Conservation (phyloP, 2,888 invertebrate species). For the Pachliopta kotzebuea region DNA sequence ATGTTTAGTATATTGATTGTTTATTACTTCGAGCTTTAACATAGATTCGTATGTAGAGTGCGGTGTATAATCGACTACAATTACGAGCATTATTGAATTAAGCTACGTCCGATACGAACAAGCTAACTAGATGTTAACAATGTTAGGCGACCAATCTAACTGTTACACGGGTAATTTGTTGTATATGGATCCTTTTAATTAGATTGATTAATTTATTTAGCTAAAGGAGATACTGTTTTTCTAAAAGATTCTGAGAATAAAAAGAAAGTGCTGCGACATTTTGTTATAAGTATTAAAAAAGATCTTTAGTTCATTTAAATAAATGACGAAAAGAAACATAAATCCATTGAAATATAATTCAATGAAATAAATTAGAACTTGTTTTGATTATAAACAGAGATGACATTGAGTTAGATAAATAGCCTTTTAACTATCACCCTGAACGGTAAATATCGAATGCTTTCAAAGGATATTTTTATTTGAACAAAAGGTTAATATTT, state of each 20-base stretch:
- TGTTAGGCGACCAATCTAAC: neutral
- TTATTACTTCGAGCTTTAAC: neutral
- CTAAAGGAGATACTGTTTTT: neutral
- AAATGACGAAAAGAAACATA: too few relatives aligned
- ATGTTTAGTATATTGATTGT: neutral
- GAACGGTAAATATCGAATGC: too few relatives aligned
- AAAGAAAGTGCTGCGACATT: too few relatives aligned
- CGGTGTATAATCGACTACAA: neutral
- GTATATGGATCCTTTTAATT: neutral
- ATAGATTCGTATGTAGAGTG: neutral
- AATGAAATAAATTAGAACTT: too few relatives aligned
- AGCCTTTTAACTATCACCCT: too few relatives aligned
- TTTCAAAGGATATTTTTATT: neutral
- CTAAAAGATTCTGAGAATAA: neutral
- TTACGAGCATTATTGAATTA: slow-evolving; percentile 8
- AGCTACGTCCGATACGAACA: slow-evolving; percentile 6
- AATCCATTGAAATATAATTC: too few relatives aligned
- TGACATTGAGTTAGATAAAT: too few relatives aligned
- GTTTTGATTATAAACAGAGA: too few relatives aligned
- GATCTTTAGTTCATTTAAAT: too few relatives aligned
- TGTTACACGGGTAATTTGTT: neutral
- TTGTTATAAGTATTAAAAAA: too few relatives aligned
- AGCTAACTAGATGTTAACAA: slow-evolving; percentile 3
- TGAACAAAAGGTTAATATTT: slow-evolving; percentile 1
- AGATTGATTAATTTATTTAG: neutral